A percentile compares a stretch with the other conserved stretches of the same genome.
Conservation (phyloP, 1,140 invertebrate genomes). For the Lamellibrachia luymesi region DNA sequence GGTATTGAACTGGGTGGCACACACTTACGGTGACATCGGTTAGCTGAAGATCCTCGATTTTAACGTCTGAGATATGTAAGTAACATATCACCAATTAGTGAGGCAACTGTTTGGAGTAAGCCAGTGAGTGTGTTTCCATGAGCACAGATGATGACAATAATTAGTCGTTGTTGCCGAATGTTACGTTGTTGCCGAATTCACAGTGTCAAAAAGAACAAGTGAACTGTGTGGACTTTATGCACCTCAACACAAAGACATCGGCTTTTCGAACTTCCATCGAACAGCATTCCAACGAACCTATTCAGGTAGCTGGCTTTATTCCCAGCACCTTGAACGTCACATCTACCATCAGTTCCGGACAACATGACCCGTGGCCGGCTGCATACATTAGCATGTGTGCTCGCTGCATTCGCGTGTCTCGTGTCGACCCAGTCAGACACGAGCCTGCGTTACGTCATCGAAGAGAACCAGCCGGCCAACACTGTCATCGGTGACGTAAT, state of each 20-base stretch:
- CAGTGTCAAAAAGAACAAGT: too few species aligned
- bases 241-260: background rate
- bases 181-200: background rate
- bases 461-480: background rate
- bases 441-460: background rate
- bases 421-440: background rate
- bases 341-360: background rate
- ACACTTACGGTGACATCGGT: background rate
- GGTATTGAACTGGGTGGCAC: background rate
- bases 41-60: background rate
- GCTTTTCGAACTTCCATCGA: background rate
- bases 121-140: too few species aligned
- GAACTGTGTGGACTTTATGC: background rate
- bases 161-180: too few species aligned
- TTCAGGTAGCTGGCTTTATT: background rate
- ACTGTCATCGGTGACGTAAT: background rate
- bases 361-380: background rate
- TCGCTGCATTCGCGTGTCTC: background rate
- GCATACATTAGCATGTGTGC: background rate
- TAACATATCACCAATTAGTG: too few species aligned
- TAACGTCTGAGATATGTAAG: background rate
- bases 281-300: background rate
- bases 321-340: background rate
- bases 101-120: background rate
- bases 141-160: too few species aligned